Evolutionary conservation across 2,888 invertebrate genomes (phyloP).

Genomic region (Eupithecia vulgata): DNA sequence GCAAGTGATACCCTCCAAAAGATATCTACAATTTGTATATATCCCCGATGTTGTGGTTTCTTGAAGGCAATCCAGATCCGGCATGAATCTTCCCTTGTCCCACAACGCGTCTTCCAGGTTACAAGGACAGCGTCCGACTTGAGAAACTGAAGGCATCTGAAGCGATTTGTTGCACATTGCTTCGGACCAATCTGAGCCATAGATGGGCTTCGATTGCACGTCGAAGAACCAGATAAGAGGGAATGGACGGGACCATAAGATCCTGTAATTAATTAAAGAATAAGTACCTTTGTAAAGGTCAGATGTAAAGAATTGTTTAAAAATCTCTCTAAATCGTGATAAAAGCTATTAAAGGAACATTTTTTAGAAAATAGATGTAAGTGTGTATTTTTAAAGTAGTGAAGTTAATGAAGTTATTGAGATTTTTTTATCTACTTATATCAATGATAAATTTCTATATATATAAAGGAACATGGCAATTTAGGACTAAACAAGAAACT

Average conservation of each 20-base stretch:
- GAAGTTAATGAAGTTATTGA: too few species aligned
- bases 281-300: not conserved
- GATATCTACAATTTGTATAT: constrained; percentile 87
- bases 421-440: too few species aligned
- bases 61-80: constrained; percentile 95
- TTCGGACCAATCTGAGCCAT: constrained; percentile 88
- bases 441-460: too few species aligned
- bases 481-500: too few species aligned
- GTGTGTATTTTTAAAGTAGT: too few species aligned
- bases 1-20: constrained; percentile 95
- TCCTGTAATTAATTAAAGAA: constrained; percentile 61
- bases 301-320: not conserved
- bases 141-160: constrained; percentile 93
- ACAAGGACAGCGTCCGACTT: constrained; percentile 95
- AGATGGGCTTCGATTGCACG: constrained; percentile 91
- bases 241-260: constrained; percentile 95
- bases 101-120: constrained; percentile 93
- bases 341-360: too few species aligned
- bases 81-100: constrained; percentile 96
- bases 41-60: constrained; percentile 90
- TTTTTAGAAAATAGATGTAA: too few species aligned
- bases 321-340: not conserved
- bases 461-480: too few species aligned
- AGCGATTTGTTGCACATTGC: constrained; percentile 96
- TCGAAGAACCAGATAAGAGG: constrained; percentile 97